Conservation (phyloP, 2,113 vertebrate species). For the Willisornis vidua region DNA sequence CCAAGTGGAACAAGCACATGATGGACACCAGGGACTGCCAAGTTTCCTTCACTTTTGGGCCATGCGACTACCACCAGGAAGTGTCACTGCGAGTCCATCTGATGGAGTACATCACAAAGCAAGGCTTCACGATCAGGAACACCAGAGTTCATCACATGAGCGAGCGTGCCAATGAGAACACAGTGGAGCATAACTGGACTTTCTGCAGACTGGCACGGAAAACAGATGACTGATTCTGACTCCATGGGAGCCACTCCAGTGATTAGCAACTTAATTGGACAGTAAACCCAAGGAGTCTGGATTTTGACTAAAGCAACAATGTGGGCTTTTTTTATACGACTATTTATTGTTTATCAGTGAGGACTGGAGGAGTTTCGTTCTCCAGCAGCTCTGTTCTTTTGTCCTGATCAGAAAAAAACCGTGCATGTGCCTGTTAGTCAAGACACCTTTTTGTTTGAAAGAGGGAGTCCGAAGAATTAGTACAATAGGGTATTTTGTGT, state of each 20-base stretch:
- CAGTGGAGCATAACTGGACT: conserved; percentile 99
- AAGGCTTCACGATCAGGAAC: conserved; percentile 96
- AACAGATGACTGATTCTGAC: conserved; percentile 87
- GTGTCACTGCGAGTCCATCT: conserved; percentile 94
- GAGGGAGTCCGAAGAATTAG: conserved; percentile 66
- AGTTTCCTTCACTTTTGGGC: conserved; percentile 98
- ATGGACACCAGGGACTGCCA: conserved; percentile 99
- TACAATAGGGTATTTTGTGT: conserved; percentile 54
- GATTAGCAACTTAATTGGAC: background rate
- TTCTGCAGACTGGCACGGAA: conserved; percentile 95
- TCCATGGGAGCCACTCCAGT: conserved; percentile 1
- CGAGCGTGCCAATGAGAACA: conserved; percentile 97
- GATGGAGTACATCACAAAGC: conserved; percentile 98
- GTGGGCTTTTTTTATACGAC: conserved; percentile 57
- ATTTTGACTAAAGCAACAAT: conserved; percentile 44
- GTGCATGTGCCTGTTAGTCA: conserved; percentile 80
- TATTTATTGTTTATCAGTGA: conserved; percentile 81
- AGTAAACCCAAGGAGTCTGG: conserved; percentile 21
- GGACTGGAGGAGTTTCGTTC: conserved; percentile 65
- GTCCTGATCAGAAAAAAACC: conserved; percentile 53
- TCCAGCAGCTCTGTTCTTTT: conserved; percentile 58
- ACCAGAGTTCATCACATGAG: conserved; percentile 99
- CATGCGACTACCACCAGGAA: conserved; percentile 98
- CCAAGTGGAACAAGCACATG: conserved; percentile 99
- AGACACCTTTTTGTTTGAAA: conserved; percentile 76